Base-by-base conservation (phyloP, 2,888 invertebrate species). In the Trissolcus japonicus region DNA sequence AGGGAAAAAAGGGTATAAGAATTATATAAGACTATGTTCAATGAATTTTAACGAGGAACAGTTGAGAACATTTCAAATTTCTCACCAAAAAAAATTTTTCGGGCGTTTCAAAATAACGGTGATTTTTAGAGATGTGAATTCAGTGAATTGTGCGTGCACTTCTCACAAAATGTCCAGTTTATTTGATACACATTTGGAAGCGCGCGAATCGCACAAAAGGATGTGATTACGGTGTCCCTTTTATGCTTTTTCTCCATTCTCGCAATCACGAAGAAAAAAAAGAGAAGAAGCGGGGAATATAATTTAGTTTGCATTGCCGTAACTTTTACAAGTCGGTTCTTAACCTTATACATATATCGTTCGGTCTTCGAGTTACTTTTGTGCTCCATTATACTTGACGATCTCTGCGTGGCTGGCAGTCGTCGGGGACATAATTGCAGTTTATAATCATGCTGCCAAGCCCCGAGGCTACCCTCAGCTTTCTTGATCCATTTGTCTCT, bases 391-490 rank as follows among this genome's bases (percentile, higher is more conserved):
- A 78, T 78, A 77, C 80, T 73, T 78, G 85, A 82, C 84, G 86
- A 85, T 85, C 86, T 84, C 83, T 83, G 80, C 81, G 81, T 81
- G 84, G 83, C 82, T 82, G 81, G 81, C 83, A 82, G 79, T 82
- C 83, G 79, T 81, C 80, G 83, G 86, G 85, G 86, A 86, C 86
- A 85, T 87, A 87, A 87, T 87, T 87, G 86, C 83, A 81, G 84
- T 84, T 84, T 82, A 84, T 86, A 87, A 87, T 87, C 86, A 83
- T 81, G 82, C 81, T 80, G 81, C 81, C 66, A 81, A 72, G 81
- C 82, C 84, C 71, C 78, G 73, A 80, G 83, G 79, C 76, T 65
- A 78, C 74, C 80, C 61, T 75, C 72, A 55, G 73, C 54, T 72
- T 69, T n/a, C 74, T 82, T 62, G 59, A 72, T 65, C 41, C 21